These are phyloP conservation scores for Ptilorrhoa leucosticta DNA, from an alignment of 2,113 vertebrate species.

Conservation along the genomic window DNA sequence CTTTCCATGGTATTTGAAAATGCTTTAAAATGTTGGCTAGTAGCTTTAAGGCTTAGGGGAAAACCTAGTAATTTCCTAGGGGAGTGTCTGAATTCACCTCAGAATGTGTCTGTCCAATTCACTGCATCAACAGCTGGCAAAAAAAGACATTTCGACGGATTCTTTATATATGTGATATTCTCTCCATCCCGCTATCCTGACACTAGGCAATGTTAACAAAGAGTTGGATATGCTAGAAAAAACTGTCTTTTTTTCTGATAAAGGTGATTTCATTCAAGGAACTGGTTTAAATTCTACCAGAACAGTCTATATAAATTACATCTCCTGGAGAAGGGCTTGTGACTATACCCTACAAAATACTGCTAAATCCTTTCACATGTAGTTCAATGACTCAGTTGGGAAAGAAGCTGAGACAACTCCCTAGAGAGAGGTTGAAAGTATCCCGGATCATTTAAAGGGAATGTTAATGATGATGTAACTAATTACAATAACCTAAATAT, in stretches of 20 bases:
- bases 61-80: neutral
- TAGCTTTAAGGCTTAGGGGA: neutral
- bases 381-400: neutral
- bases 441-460: conserved; percentile 7
- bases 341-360: neutral
- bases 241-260: neutral
- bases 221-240: neutral
- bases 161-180: neutral
- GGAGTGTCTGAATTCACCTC: neutral
- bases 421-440: neutral
- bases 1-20: neutral
- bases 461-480: conserved; percentile 21
- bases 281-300: neutral
- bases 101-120: neutral
- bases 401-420: neutral
- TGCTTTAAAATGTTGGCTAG: neutral
- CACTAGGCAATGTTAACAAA: neutral
- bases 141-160: neutral
- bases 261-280: neutral
- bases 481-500: conserved; percentile 29
- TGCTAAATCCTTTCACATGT: neutral
- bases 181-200: neutral
- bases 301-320: neutral
- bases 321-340: neutral
- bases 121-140: neutral